Evolutionary conservation across 2,888 invertebrate genomes (phyloP).

Genomic region (Caenorhabditis doughertyi): DNA sequence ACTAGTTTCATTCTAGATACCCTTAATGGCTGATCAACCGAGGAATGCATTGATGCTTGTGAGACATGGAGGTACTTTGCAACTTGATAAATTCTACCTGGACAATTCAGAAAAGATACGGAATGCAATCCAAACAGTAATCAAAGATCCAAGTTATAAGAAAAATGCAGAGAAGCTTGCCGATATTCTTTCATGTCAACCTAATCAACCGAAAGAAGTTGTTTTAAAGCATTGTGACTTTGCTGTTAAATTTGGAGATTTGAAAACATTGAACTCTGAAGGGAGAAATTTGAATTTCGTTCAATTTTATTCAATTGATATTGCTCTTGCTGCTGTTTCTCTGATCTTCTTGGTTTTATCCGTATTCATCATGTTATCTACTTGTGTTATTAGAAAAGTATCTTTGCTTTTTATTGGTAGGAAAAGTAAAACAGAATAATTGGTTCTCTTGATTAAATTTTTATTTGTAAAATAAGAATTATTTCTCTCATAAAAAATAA

Average conservation of each 20-base stretch:
- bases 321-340: slow-evolving; percentile 14
- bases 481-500: too few relatives aligned
- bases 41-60: slow-evolving; percentile 63
- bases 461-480: too few relatives aligned
- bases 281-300: slow-evolving; percentile 59
- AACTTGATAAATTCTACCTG: slow-evolving; percentile 45
- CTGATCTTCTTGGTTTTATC: background rate
- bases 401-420: too few relatives aligned
- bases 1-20: slow-evolving; percentile 33
- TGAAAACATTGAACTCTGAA: slow-evolving; percentile 49
- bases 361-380: background rate
- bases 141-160: slow-evolving; percentile 23
- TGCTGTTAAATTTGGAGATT: slow-evolving; percentile 32
- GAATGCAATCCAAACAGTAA: slow-evolving; percentile 44
- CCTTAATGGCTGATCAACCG: slow-evolving; percentile 65
- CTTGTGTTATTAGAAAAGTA: background rate
- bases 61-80: slow-evolving; percentile 57
- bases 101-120: slow-evolving; percentile 32
- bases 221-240: slow-evolving; percentile 54
- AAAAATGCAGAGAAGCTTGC: slow-evolving; percentile 38
- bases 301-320: slow-evolving; percentile 59
- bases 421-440: too few relatives aligned
- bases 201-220: slow-evolving; percentile 39
- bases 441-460: too few relatives aligned
- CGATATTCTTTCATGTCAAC: slow-evolving; percentile 24